Evolutionary conservation across 2,113 vertebrate genomes (phyloP).

Genomic region (Heteronetta atricapilla): DNA sequence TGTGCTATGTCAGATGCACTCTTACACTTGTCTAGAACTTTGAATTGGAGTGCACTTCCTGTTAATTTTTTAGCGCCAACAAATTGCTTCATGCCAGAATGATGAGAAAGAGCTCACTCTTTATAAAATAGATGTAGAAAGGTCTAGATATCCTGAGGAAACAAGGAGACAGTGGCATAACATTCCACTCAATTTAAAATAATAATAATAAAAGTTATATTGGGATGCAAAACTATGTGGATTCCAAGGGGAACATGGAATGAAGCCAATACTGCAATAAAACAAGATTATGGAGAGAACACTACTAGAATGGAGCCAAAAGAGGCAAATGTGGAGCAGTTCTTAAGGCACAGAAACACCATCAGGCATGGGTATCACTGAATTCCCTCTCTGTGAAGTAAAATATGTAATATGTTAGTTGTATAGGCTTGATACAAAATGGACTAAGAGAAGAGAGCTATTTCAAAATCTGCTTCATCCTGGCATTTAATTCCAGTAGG

Average conservation of each 20-base stretch:
- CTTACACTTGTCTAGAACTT: background rate
- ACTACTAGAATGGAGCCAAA: background rate
- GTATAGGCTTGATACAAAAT: background rate
- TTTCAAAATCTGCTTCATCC: slow-evolving; percentile 15
- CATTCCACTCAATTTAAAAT: background rate
- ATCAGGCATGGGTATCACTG: background rate
- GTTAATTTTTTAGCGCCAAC: background rate
- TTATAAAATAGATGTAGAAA: background rate
- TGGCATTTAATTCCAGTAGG: background rate
- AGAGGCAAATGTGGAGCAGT: background rate
- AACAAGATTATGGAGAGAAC: background rate
- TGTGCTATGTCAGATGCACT: slow-evolving; percentile 15
- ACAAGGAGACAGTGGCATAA: background rate
- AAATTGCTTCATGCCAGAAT: background rate
- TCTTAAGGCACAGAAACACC: background rate
- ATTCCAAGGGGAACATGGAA: background rate
- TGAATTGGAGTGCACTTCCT: background rate
- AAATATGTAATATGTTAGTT: background rate
- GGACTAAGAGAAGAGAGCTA: background rate
- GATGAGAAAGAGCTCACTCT: background rate
- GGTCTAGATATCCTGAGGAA: background rate
- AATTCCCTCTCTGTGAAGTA: background rate
- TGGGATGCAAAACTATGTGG: background rate
- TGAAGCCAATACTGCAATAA: fast-evolving
- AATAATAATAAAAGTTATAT: background rate